Percentiles rank a stretch among this genome's conserved stretches.
Conservation (phyloP, 2,797 vertebrate genomes). For the Trematomus bernacchii region DNA sequence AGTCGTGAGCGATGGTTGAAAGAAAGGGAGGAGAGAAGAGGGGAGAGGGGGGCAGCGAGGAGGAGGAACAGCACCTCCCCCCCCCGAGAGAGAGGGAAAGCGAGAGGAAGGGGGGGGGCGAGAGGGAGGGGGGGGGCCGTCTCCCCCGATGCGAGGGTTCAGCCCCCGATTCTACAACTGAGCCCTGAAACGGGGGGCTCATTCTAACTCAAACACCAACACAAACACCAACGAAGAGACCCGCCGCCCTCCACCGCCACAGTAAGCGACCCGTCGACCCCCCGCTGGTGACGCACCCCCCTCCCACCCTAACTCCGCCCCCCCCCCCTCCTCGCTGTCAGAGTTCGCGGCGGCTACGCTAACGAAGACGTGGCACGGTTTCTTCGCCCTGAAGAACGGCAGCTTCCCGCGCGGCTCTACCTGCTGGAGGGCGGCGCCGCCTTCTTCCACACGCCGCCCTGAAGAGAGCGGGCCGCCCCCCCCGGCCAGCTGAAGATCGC, state of each 20-base stretch:
- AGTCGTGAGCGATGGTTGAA: slow-evolving; percentile 93
- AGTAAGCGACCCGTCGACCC: slow-evolving; percentile 72
- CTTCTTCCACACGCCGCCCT: slow-evolving; percentile 87
- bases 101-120: slow-evolving; percentile 84
- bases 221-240: slow-evolving; percentile 50
- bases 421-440: slow-evolving; percentile 93
- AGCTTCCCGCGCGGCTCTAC: slow-evolving; percentile 97
- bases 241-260: slow-evolving; percentile 74
- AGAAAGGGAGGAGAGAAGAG: slow-evolving; percentile 89
- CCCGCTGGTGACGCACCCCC: slow-evolving; percentile 78
- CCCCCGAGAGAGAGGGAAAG: slow-evolving; percentile 85
- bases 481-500: slow-evolving; percentile 96
- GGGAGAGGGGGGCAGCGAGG: slow-evolving; percentile 85
- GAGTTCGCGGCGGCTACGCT: slow-evolving; percentile 91
- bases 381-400: slow-evolving; percentile 97
- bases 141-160: slow-evolving; percentile 89
- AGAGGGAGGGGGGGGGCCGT: slow-evolving; percentile 78
- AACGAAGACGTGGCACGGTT: slow-evolving; percentile 92
- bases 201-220: no score
- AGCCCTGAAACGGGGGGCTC: slow-evolving; percentile 80
- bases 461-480: slow-evolving; percentile 78
- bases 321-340: slow-evolving; percentile 86
- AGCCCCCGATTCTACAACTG: slow-evolving; percentile 87
- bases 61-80: slow-evolving; percentile 88
- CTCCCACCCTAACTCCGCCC: slow-evolving; percentile 39